Conservation (phyloP, 2,113 vertebrate genomes). For the Aix galericulata region DNA sequence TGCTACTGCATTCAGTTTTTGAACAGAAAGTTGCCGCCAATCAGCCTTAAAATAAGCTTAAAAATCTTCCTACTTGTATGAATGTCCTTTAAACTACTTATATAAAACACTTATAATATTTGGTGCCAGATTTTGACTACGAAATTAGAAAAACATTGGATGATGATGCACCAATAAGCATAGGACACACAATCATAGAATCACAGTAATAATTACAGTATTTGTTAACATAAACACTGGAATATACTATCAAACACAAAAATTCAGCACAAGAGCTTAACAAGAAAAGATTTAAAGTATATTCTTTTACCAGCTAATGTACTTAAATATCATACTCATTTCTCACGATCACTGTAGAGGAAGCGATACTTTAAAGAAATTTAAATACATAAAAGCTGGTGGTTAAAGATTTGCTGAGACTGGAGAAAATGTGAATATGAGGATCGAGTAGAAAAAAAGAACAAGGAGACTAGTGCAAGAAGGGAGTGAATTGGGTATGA, state of each 20-base stretch:
- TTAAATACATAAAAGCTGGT: neutral
- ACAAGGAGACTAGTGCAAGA: constrained; percentile 2
- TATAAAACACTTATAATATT: constrained; percentile 31
- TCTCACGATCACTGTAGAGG: neutral
- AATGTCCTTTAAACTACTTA: constrained; percentile 32
- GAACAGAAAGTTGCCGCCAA: constrained; percentile 14
- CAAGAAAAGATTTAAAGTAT: neutral
- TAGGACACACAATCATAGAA: neutral
- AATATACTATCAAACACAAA: neutral
- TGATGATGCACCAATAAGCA: neutral
- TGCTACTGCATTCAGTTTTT: constrained; percentile 12
- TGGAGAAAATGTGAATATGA: neutral
- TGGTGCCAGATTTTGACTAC: constrained; percentile 5
- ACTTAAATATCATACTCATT: neutral
- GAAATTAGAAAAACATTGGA: constrained; percentile 17
- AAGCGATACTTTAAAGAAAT: constrained; percentile 33
- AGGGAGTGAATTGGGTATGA: neutral
- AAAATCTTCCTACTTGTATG: constrained; percentile 9
- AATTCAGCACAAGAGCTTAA: neutral
- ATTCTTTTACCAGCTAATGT: neutral
- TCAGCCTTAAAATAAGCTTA: constrained; percentile 50
- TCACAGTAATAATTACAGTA: neutral
- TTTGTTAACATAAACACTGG: neutral
- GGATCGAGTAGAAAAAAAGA: neutral
- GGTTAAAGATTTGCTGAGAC: constrained; percentile 10